Conservation (phyloP, 2,797 vertebrate species). For the Scolopax bukidnonensis region DNA sequence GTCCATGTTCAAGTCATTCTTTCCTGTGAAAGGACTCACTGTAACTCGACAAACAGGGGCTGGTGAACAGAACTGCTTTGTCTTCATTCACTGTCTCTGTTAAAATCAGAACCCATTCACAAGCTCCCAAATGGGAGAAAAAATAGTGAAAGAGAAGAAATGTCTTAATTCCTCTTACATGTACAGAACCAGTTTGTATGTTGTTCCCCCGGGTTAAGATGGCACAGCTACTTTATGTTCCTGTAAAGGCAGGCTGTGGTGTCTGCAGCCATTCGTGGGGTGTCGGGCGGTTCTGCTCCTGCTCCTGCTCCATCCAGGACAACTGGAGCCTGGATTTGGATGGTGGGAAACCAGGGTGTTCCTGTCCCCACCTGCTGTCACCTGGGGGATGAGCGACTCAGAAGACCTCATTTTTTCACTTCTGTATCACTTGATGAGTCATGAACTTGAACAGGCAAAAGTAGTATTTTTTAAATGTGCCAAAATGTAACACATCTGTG, state of each 20-base stretch:
- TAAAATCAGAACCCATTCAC: neutral
- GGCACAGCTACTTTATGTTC: neutral
- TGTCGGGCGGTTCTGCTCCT: no score
- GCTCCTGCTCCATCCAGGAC: neutral
- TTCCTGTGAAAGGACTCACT: neutral
- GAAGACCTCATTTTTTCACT: neutral
- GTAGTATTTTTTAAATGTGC: neutral
- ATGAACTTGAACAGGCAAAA: neutral
- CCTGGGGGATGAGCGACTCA: neutral
- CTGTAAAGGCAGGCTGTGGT: neutral
- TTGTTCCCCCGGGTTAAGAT: neutral
- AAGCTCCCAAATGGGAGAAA: neutral
- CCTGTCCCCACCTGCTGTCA: fast-evolving
- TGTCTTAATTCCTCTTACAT: neutral
- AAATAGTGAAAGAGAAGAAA: neutral
- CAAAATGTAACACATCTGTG: fast-evolving
- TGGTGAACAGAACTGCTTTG: neutral
- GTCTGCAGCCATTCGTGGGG: no score
- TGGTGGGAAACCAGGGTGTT: neutral
- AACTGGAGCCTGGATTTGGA: neutral
- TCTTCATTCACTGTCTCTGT: neutral
- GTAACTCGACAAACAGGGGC: neutral
- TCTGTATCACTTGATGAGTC: fast-evolving
- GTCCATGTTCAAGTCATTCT: neutral
- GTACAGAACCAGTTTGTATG: neutral